phyloP scores from a whole-genome alignment of 2,797 vertebrate species.

The Merluccius polli region DNA sequence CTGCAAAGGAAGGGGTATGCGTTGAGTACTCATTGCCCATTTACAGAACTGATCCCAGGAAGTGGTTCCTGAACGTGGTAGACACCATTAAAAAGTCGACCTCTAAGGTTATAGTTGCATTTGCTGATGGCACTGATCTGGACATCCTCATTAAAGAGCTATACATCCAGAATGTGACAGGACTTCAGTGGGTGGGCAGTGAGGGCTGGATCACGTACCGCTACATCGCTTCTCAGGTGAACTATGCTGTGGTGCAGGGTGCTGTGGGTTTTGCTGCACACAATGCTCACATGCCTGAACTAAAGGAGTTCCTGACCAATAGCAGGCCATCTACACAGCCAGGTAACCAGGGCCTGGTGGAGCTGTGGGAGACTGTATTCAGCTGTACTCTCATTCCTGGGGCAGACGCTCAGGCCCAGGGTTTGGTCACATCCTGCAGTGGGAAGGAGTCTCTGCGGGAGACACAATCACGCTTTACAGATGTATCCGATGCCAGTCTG shows the following conservation, averaged over 20 bases:
- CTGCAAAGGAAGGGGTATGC: constrained; percentile 70
- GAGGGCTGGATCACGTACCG: constrained; percentile 79
- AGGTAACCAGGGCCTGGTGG: constrained; percentile 68
- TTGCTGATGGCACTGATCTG: constrained; percentile 73
- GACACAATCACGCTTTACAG: constrained; percentile 65
- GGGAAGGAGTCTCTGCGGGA: constrained; percentile 66
- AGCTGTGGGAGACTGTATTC: constrained; percentile 75
- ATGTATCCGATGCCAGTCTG: constrained; percentile 73
- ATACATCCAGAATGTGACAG: constrained; percentile 70
- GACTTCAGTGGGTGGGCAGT: constrained; percentile 77
- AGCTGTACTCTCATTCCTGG: constrained; percentile 53
- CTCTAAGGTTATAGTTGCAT: constrained; percentile 77
- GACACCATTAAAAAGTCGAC: constrained; percentile 71
- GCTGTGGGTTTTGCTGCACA: constrained; percentile 73
- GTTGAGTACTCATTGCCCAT: constrained; percentile 76
- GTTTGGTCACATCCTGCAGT: constrained; percentile 48
- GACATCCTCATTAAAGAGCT: constrained; percentile 75
- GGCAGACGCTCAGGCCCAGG: constrained; percentile 12
- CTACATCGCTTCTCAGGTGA: constrained; percentile 61
- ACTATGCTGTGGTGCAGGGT: constrained; percentile 71
- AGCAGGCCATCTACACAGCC: constrained; percentile 60
- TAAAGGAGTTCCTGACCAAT: constrained; percentile 65
- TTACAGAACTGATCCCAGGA: constrained; percentile 71
- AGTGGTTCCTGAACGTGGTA: constrained; percentile 71
- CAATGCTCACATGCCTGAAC: constrained; percentile 68